Base-by-base conservation (phyloP, 2,888 invertebrate genomes). In the Mesorhabditis spiculigera region DNA sequence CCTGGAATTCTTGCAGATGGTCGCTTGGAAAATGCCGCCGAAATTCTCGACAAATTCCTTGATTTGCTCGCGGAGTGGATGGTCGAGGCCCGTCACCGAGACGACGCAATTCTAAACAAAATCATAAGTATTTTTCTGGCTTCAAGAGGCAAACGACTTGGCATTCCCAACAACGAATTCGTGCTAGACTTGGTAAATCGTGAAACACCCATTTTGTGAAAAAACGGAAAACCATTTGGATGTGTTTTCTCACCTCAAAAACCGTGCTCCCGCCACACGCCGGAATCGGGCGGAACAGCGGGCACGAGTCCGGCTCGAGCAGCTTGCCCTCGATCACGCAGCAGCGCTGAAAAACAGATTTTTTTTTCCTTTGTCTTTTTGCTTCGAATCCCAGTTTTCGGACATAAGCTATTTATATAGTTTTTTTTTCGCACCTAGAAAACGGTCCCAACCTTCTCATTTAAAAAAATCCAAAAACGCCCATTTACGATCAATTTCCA, bases 1-100 rank as follows among this genome's bases (percentile, higher is more conserved):
- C 28, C 28, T 28, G 28, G 28, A 28, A 28, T 28, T 28, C 28
- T 28, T 28, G n/a, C 58, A 13, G 58, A 50, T 50, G n/a, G 10
- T 50, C 58, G 58, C n/a, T n/a, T 50, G 58, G n/a, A 50, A 50
- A 50, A 50, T 50, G 58, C 58, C 58, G 58, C 58, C 58, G n/a
- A 50, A 50, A 13, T 50, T n/a, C 58, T 50, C 58, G n/a, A 50
- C 58, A 10, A 50, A 50, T 13, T 10, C n/a, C 58, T 10, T 13
- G 58, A 50, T 50, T n/a, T 50, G 10, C n/a, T 50, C 58, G 10
- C 58, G 58, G 8, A 50, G 58, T n/a, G 58, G 10, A n/a, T 50
- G 58, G n/a, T 50, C 58, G 10, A 50, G 58, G 10, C 58, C 58
- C 10, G 58, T 50, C 10, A 50, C 58, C 58, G 58, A 50, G 58